Evolutionary conservation across 2,113 vertebrate genomes (phyloP).

Genomic region (Larimichthys polyactis): DNA sequence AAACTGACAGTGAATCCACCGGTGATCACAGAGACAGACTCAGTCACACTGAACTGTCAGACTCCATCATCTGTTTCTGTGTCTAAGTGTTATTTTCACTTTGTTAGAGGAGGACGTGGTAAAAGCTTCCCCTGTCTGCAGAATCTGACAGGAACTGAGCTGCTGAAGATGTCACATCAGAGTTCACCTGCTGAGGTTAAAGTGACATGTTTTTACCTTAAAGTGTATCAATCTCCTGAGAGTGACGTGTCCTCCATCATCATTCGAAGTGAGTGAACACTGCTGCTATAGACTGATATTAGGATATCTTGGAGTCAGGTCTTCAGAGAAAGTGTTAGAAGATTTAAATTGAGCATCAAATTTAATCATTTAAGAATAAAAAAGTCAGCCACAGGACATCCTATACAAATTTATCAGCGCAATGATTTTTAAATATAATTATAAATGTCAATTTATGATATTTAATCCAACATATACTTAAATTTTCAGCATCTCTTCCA

Average conservation of each 20-base stretch:
- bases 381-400: too few relatives aligned
- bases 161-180: not conserved
- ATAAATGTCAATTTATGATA: not conserved
- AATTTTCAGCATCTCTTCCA: not conserved
- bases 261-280: too few relatives aligned
- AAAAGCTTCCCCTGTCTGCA: not conserved
- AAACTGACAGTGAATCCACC: conserved; percentile 4
- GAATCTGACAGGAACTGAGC: conserved; percentile 30
- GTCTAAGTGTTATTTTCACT: not conserved
- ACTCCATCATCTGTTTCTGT: not conserved
- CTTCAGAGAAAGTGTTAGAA: not conserved
- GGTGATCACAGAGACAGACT: conserved; percentile 16
- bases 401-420: too few relatives aligned
- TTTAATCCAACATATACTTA: not conserved
- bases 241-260: not conserved
- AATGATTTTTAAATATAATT: not conserved
- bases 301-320: too few relatives aligned
- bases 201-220: conserved; percentile 23
- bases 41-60: conserved; percentile 34
- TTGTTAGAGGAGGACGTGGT: fast-evolving
- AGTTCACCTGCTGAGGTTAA: conserved; percentile 36
- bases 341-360: not conserved
- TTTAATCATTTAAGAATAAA: too few relatives aligned
- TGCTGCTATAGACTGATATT: too few relatives aligned
- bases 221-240: not conserved